Evolutionary conservation across 2,797 vertebrate genomes (phyloP), one percentile per base, ranked within the genome.

Genomic region (Pangasius krempfi): DNA sequence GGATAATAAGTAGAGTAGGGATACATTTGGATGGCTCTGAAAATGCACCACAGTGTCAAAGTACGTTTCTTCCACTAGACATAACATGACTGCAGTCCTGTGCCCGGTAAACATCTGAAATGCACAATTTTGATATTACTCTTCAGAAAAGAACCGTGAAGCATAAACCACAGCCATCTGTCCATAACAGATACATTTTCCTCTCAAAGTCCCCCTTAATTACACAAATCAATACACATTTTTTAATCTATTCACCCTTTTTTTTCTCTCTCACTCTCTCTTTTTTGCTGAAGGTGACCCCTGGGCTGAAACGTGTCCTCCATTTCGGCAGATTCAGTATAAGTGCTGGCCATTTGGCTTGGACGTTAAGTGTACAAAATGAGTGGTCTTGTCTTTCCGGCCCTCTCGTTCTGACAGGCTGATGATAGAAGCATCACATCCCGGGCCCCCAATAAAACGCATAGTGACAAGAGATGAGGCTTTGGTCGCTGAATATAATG

Each of bases 391-490:
- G 96, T 97, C 96, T 94, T 96, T 90, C 96, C 96, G 88, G 89
- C 96, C 96, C 97, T 96, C 97, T 98, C 96, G 95, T 96, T 97
- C 97, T 99, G 98, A 99, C 98, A 99, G 98, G 97, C 96, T 97
- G 98, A 99, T 99, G 98, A 99, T 98, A 98, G 98, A 99, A 99
- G 97, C 97, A 95, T 98, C 97, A 97, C 98, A 98, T 98, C 97
- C 97, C 97, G 97, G 96, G 96, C 96, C 98, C 97, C 98, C 97
- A 97, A 92, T 92, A 91, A 99, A 99, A 99, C 98, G 98, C 98
- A 99, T 98, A 99, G 98, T 99, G 98, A 99, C 98, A 99, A 98
- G 97, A 99, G 98, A 99, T 98, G 97, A 98, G 97, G 97, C 98
- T 98, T 98, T 98, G 97, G 97, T 98, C 98, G 98, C 97, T 97